Conservation (phyloP, 1,140 invertebrate genomes). For the Zophobas morio region DNA sequence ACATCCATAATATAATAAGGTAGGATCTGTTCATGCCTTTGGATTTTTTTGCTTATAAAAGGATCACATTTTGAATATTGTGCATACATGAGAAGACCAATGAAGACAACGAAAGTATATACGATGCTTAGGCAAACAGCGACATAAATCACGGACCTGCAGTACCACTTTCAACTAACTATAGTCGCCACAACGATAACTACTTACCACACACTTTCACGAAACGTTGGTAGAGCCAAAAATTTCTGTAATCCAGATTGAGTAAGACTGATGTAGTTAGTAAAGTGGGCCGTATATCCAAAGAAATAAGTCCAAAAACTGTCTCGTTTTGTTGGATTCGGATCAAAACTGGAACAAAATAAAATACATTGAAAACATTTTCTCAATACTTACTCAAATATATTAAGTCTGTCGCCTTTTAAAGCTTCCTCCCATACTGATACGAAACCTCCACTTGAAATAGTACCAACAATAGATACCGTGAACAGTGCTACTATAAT, state of each 20-base stretch:
- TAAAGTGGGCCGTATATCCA: constrained; percentile 73
- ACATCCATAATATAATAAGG: constrained; percentile 73
- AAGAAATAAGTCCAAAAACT: constrained; percentile 74
- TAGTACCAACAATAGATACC: constrained; percentile 75
- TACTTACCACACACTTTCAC: constrained; percentile 69
- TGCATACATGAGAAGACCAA: constrained; percentile 81
- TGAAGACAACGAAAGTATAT: constrained; percentile 69
- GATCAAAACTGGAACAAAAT: constrained; percentile 73
- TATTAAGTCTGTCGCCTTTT: constrained; percentile 70
- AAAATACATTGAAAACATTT: constrained; percentile 50
- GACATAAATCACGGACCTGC: constrained; percentile 66
- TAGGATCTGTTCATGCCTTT: constrained; percentile 69
- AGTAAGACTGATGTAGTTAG: constrained; percentile 72
- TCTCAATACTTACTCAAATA: constrained; percentile 54
- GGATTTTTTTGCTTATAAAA: constrained; percentile 71
- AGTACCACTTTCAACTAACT: neutral
- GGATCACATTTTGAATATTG: constrained; percentile 82
- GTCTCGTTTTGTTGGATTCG: constrained; percentile 71
- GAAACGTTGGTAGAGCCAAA: constrained; percentile 71
- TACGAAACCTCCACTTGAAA: constrained; percentile 75
- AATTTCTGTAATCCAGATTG: constrained; percentile 76
- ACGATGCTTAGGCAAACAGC: constrained; percentile 68
- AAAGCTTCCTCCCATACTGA: constrained; percentile 69
- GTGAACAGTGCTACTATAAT: constrained; percentile 78
- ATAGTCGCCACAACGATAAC: no score